Conservation (phyloP, 2,797 vertebrate genomes). For the Anisognathus igniventris region DNA sequence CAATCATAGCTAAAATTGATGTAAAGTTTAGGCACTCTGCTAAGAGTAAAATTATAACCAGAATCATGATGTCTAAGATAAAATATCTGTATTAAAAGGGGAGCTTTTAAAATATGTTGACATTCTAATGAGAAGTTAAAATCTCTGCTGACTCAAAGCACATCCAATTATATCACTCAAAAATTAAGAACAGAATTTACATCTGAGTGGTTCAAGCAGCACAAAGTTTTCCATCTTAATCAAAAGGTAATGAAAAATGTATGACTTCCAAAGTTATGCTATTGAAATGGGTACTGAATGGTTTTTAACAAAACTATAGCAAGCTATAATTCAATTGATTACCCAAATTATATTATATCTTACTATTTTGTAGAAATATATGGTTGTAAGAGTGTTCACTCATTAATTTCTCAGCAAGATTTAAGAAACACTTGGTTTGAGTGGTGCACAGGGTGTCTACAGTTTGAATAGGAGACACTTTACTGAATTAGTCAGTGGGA, state of each 20-base stretch:
- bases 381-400: not conserved
- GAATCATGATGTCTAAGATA: not conserved
- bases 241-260: constrained; percentile 13
- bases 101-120: not conserved
- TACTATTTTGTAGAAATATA: not conserved
- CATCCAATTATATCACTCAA: not conserved
- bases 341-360: not conserved
- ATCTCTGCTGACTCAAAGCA: not conserved
- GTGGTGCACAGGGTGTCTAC: not conserved
- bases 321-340: not conserved
- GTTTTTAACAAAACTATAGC: not conserved
- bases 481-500: not conserved
- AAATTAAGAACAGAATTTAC: not conserved
- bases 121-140: not conserved
- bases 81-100: not conserved
- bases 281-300: not conserved
- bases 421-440: not conserved
- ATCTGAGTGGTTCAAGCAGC: not conserved
- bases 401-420: not conserved
- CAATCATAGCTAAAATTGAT: not conserved
- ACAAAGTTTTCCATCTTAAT: not conserved
- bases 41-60: constrained; percentile 1
- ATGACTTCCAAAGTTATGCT: not conserved
- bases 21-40: not conserved
- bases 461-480: not conserved